A percentile compares a stretch with the other conserved stretches of the same genome.
phyloP scores from a whole-genome alignment of 2,888 invertebrate species.

The Tetragnatha montana region DNA sequence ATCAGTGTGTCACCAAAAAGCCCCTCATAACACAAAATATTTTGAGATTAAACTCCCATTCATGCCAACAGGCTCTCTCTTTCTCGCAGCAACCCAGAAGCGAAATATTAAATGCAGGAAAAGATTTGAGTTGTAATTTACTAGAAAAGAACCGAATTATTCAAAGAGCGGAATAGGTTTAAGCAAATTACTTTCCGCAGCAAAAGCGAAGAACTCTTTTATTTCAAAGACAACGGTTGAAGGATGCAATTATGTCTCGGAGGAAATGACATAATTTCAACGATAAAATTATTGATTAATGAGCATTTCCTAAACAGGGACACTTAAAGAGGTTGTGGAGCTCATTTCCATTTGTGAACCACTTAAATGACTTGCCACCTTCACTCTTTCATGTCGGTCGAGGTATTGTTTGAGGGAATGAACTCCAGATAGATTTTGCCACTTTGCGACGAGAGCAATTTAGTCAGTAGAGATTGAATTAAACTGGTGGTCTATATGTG shows the following conservation, averaged over 20 bases:
- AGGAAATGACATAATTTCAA: conserved; percentile 64
- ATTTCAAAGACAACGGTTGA: conserved; percentile 52
- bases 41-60: no score
- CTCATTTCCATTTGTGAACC: background rate
- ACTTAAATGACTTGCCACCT: background rate
- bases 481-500: no score
- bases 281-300: conserved; percentile 63
- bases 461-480: no score
- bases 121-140: background rate
- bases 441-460: no score
- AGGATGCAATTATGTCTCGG: conserved; percentile 61
- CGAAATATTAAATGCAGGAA: background rate
- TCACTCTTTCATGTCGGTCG: background rate
- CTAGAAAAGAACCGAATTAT: background rate
- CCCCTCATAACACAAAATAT: no score
- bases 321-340: conserved; percentile 36
- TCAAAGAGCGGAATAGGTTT: conserved; percentile 35
- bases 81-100: no score
- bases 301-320: conserved; percentile 54
- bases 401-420: background rate
- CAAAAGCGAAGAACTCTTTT: conserved; percentile 34
- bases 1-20: no score
- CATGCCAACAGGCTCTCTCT: no score
- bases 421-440: background rate
- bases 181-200: conserved; percentile 38